Percentiles rank a stretch among this genome's conserved stretches.
phyloP scores from a whole-genome alignment of 2,797 vertebrate species.

The Scolopax rusticola region DNA sequence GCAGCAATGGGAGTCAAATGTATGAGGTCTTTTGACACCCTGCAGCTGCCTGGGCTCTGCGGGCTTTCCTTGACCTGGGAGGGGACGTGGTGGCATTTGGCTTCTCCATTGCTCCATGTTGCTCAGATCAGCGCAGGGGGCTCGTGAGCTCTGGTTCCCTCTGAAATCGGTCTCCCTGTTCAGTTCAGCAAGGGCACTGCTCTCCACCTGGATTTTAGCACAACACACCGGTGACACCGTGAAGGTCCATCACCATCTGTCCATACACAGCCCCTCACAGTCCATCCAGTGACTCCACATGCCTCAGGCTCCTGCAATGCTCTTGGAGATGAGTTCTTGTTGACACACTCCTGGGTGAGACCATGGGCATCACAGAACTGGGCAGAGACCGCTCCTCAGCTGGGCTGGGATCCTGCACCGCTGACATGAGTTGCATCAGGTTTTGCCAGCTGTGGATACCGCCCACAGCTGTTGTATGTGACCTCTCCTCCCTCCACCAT shows the following conservation, averaged over 20 bases:
- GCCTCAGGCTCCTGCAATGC: accelerated
- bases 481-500: background rate
- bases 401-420: accelerated
- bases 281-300: accelerated
- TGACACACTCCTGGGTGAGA: background rate
- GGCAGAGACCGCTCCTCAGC: background rate
- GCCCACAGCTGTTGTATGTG: background rate
- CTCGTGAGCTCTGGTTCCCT: accelerated
- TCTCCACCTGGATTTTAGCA: background rate
- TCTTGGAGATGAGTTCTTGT: accelerated
- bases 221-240: accelerated
- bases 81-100: accelerated
- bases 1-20: background rate
- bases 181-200: accelerated
- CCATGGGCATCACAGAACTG: accelerated
- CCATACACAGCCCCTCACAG: accelerated
- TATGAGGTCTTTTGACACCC: background rate
- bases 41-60: background rate
- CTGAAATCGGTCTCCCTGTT: background rate
- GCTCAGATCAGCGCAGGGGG: accelerated
- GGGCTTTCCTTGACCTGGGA: background rate
- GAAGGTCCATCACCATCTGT: accelerated
- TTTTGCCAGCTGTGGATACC: background rate
- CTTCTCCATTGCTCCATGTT: accelerated
- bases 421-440: background rate